Percentiles rank a stretch among this genome's conserved stretches.
These are phyloP conservation scores for Premnoplex brunnescens DNA, from an alignment of 2,797 vertebrate genomes.

Conservation along the genomic window DNA sequence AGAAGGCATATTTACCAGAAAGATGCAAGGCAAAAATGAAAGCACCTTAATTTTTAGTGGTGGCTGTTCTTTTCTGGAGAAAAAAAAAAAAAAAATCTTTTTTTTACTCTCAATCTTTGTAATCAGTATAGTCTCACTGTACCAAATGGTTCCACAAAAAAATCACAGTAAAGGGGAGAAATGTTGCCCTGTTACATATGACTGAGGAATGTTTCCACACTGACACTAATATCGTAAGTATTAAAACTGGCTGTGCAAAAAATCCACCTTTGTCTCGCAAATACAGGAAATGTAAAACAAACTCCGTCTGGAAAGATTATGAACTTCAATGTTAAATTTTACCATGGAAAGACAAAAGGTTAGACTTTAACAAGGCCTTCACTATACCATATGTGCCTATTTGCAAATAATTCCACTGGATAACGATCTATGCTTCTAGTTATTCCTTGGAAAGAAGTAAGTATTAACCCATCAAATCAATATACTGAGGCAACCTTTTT, in stretches of 20 bases:
- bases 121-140: not conserved
- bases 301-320: not conserved
- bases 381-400: not conserved
- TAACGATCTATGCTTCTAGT: not conserved
- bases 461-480: not conserved
- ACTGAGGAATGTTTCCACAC: not conserved
- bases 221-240: not conserved
- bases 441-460: not conserved
- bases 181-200: fast-evolving
- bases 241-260: not conserved
- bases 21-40: not conserved
- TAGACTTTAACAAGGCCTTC: not conserved
- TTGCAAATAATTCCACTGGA: not conserved
- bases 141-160: not conserved
- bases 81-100: not conserved
- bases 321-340: not conserved
- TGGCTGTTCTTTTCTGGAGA: not conserved
- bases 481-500: not conserved
- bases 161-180: not conserved
- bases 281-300: not conserved
- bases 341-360: not conserved
- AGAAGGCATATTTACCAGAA: not conserved
- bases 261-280: not conserved
- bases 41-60: not conserved
- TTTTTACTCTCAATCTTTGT: not conserved